These are phyloP conservation scores for Penaeus chinensis DNA, from an alignment of 1,140 invertebrate species.

Conservation along the genomic window DNA sequence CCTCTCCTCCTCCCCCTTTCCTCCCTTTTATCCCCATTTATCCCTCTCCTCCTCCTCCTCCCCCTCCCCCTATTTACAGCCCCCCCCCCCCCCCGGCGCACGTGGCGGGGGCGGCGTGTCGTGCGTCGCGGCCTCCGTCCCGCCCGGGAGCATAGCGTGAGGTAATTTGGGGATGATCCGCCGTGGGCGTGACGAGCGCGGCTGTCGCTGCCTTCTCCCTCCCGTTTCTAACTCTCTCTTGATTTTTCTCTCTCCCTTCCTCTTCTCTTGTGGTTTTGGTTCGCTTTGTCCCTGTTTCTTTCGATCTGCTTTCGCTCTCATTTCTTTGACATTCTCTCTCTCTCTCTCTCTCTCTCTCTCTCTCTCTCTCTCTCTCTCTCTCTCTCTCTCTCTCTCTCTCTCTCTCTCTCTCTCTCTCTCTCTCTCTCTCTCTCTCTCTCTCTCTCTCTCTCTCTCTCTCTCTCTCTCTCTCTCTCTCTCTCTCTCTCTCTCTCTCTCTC, in stretches of 20 bases:
- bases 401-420: neutral
- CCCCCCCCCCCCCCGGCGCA: no score
- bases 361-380: neutral
- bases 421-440: neutral
- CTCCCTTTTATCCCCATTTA: no score
- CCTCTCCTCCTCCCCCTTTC: no score
- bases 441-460: neutral
- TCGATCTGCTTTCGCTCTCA: neutral
- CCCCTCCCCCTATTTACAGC: neutral
- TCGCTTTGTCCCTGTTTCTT: neutral
- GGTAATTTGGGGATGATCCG: no score
- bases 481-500: neutral
- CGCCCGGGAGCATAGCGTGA: no score
- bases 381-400: neutral
- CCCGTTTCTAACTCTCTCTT: no score
- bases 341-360: neutral
- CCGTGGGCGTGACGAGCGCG: no score
- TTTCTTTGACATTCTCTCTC: neutral
- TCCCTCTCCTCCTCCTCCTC: neutral
- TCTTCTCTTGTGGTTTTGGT: neutral
- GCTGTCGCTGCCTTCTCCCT: no score
- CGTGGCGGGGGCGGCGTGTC: no score
- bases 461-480: neutral
- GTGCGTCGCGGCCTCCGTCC: no score
- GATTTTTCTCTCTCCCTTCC: neutral